phyloP scores from a whole-genome alignment of 2,113 vertebrate genomes.

The Henicopernis longicauda region DNA sequence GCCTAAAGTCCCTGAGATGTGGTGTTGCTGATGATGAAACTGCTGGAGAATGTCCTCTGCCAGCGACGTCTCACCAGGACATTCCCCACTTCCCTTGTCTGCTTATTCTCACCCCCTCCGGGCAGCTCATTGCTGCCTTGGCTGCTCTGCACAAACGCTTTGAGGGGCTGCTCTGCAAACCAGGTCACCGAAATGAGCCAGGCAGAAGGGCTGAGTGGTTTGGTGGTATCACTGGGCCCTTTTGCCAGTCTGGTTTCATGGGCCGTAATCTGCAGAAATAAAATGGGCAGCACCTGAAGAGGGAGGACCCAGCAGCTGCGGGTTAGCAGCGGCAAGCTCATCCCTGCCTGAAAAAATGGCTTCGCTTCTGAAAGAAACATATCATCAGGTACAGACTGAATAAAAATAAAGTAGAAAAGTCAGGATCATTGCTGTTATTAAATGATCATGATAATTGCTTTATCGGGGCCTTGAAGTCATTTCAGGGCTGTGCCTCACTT shows the following conservation, averaged over 20 bases:
- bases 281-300: neutral
- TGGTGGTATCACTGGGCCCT: neutral
- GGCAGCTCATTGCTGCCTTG: neutral
- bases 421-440: neutral
- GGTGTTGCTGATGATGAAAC: neutral
- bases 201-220: neutral
- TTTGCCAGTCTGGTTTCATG: neutral
- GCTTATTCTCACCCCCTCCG: neutral
- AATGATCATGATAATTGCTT: neutral
- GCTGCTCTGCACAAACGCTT: neutral
- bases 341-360: neutral
- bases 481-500: neutral
- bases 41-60: neutral
- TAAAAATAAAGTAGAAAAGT: neutral
- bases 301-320: neutral
- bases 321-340: neutral
- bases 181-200: neutral
- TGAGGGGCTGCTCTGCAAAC: neutral
- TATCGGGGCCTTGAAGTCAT: neutral
- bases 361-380: neutral
- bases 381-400: neutral
- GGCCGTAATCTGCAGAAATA: neutral
- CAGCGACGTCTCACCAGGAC: accelerated
- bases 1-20: neutral
- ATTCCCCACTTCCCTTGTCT: neutral